Percentiles rank a stretch among this genome's conserved stretches.
These are phyloP conservation scores for Candoia aspera DNA, from an alignment of 2,113 vertebrate species.

Conservation along the genomic window DNA sequence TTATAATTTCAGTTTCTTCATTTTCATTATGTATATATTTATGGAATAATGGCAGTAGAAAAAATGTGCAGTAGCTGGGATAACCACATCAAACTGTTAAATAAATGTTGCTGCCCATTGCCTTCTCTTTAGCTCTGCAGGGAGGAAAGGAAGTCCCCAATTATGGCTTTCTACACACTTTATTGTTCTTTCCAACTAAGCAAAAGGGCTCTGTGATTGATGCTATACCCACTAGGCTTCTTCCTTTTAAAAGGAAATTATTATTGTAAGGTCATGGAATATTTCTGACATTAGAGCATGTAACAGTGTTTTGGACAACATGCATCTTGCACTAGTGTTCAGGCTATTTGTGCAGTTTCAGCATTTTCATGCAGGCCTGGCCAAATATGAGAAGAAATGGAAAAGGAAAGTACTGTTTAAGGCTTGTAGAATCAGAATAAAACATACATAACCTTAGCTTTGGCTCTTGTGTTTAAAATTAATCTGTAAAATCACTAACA, in stretches of 20 bases:
- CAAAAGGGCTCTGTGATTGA: background rate
- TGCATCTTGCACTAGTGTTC: background rate
- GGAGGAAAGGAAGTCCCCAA: background rate
- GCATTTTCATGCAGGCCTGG: background rate
- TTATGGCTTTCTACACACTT: background rate
- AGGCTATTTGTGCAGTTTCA: background rate
- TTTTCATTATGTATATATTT: constrained; percentile 31
- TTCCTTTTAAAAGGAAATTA: background rate
- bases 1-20: constrained; percentile 13
- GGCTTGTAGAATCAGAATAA: background rate
- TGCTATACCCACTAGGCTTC: background rate
- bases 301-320: background rate
- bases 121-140: background rate
- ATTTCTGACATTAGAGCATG: background rate
- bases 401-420: background rate
- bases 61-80: constrained; percentile 9
- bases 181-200: background rate
- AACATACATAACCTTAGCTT: background rate
- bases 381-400: background rate
- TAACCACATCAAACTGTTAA: background rate
- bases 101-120: constrained; percentile 4
- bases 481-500: background rate
- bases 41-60: constrained; percentile 15
- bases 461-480: background rate
- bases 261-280: background rate